Evolutionary conservation across 1,140 invertebrate genomes (phyloP).

Genomic region (Caenorhabditis brenneri): DNA sequence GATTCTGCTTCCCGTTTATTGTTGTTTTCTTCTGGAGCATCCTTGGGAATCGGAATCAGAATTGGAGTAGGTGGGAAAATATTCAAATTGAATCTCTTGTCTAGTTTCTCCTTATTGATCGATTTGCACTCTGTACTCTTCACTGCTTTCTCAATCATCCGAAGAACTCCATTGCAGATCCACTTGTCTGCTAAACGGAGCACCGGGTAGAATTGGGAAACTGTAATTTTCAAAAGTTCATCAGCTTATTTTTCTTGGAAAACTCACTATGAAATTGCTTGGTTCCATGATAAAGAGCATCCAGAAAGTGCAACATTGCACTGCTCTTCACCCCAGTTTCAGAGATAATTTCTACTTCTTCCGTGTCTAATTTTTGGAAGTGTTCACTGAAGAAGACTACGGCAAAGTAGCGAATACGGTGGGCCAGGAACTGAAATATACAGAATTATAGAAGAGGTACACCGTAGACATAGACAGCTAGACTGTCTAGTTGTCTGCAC

Average conservation of each 20-base stretch:
- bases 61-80: too few relatives aligned
- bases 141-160: background rate
- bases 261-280: background rate
- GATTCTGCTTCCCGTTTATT: background rate
- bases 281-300: conserved; percentile 1
- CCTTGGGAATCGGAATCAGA: too few relatives aligned
- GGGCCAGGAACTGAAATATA: conserved; percentile 17
- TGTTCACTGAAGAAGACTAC: background rate
- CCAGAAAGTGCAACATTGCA: background rate
- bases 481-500: too few relatives aligned
- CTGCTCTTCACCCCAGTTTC: background rate
- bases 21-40: background rate
- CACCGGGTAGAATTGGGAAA: background rate
- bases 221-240: background rate
- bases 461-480: too few relatives aligned
- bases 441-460: too few relatives aligned
- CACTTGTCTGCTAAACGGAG: background rate
- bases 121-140: background rate
- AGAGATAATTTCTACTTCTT: background rate
- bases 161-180: background rate
- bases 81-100: background rate
- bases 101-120: background rate
- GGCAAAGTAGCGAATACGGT: background rate
- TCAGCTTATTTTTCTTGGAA: too few relatives aligned
- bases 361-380: background rate